Conservation (phyloP, 2,113 vertebrate genomes). For the Solea senegalensis region DNA sequence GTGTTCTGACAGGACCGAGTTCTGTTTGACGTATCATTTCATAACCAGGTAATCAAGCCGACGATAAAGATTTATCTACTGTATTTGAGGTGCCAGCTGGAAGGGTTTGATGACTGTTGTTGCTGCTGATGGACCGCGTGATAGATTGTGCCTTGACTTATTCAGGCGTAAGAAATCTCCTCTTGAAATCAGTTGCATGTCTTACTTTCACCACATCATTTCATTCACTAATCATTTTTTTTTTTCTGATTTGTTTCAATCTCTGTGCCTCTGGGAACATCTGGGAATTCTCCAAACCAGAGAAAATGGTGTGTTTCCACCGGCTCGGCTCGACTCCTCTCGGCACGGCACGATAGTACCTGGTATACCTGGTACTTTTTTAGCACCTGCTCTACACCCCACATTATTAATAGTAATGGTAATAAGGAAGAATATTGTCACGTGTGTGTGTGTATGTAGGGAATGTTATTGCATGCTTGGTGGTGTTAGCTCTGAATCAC, state of each 20-base stretch:
- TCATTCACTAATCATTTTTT: background rate
- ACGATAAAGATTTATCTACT: background rate
- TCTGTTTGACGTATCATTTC: background rate
- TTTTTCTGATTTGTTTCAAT: background rate
- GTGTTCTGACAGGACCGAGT: slow-evolving; percentile 6
- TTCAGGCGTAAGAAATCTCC: background rate
- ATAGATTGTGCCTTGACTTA: slow-evolving; percentile 21
- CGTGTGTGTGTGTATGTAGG: too few species aligned
- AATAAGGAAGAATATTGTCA: too few species aligned
- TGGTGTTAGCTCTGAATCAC: too few species aligned
- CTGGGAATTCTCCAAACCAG: too few species aligned
- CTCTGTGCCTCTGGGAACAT: too few species aligned
- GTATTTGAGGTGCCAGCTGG: background rate
- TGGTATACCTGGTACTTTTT: too few species aligned
- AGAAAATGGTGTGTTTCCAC: too few species aligned
- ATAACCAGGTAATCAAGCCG: background rate
- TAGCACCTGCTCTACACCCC: too few species aligned
- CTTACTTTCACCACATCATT: background rate
- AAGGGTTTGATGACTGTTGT: background rate
- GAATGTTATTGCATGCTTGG: too few species aligned
- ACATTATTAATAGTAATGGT: too few species aligned
- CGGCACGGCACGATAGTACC: too few species aligned
- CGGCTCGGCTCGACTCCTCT: too few species aligned
- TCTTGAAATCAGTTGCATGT: slow-evolving; percentile 6
- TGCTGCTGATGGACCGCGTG: background rate